Evolutionary conservation across 2,113 vertebrate genomes (phyloP).

Genomic region (Anhinga anhinga): DNA sequence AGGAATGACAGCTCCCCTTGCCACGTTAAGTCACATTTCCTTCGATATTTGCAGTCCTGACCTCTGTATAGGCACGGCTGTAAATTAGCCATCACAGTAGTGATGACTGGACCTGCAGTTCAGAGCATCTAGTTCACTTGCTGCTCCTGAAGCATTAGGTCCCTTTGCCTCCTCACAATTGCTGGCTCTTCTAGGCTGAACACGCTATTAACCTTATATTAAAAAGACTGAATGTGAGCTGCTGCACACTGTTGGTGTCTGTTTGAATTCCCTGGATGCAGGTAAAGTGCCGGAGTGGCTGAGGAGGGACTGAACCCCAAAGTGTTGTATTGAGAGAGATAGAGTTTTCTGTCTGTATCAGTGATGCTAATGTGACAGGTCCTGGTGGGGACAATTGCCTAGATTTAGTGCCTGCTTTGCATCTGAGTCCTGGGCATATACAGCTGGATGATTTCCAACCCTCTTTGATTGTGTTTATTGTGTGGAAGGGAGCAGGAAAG

Average conservation of each 20-base stretch:
- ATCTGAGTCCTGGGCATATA: background rate
- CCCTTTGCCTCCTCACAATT: background rate
- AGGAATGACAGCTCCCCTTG: background rate
- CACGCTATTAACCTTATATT: background rate
- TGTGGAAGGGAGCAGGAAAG: background rate
- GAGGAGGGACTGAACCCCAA: background rate
- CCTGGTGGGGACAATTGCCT: background rate
- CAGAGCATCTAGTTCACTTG: background rate
- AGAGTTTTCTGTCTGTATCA: background rate
- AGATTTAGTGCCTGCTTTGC: background rate
- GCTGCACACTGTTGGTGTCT: background rate
- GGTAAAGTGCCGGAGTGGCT: background rate
- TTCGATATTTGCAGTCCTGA: rapidly evolving
- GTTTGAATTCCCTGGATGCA: background rate
- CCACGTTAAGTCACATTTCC: background rate
- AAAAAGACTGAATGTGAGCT: background rate
- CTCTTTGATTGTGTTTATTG: background rate
- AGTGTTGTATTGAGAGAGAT: rapidly evolving
- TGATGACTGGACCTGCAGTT: background rate
- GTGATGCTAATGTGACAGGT: background rate
- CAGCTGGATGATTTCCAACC: background rate
- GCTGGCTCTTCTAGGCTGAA: background rate
- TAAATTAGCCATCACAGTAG: background rate
- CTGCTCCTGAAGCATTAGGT: background rate
- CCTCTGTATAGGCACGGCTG: rapidly evolving